These are phyloP conservation scores for Tenthredo distinguenda DNA, from an alignment of 2,888 invertebrate genomes.

Conservation along the genomic window DNA sequence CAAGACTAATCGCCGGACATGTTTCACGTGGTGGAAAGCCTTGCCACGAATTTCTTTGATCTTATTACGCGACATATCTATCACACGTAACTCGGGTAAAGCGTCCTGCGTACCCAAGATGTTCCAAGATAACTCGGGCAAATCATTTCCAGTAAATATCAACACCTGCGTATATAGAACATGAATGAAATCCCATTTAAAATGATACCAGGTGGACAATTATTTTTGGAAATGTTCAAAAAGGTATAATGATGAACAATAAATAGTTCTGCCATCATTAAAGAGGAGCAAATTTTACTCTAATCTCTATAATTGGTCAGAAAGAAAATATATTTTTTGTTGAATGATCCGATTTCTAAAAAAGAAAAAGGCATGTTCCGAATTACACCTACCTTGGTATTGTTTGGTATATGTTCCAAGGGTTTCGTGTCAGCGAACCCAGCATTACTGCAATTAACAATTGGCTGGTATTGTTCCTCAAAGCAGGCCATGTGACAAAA, in stretches of 20 bases:
- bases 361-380: not conserved
- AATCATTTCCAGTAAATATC: constrained; percentile 86
- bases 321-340: not conserved
- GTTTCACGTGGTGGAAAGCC: constrained; percentile 86
- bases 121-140: constrained; percentile 84
- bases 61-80: constrained; percentile 88
- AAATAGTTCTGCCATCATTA: too few species aligned
- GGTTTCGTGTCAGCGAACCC: constrained; percentile 82
- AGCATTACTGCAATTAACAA: constrained; percentile 87
- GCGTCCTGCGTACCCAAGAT: constrained; percentile 84
- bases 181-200: not conserved
- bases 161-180: constrained; percentile 78
- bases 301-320: not conserved
- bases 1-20: constrained; percentile 84
- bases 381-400: constrained; percentile 80
- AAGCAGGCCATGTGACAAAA: constrained; percentile 80
- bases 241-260: not conserved
- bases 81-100: constrained; percentile 81
- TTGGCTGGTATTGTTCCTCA: constrained; percentile 79
- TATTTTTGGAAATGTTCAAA: not conserved
- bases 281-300: not conserved
- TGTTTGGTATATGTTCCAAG: constrained; percentile 82
- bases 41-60: constrained; percentile 87
- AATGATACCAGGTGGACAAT: not conserved
- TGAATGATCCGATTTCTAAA: not conserved